Conservation (phyloP, 2,797 vertebrate species). For the Platyrinchus mystaceus region DNA sequence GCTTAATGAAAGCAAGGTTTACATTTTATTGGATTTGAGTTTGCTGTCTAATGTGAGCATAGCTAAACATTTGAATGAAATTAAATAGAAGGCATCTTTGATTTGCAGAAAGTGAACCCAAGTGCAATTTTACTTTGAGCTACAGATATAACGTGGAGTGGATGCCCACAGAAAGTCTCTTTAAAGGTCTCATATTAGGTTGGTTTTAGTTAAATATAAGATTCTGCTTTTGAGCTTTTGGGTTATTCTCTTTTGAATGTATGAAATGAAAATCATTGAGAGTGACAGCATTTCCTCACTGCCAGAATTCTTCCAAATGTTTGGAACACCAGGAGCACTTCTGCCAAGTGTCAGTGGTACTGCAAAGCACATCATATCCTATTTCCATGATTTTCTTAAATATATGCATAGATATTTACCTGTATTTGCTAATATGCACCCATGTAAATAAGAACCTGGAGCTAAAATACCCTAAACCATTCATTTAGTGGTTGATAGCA, state of each 20-base stretch:
- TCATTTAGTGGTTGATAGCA: neutral
- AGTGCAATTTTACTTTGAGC: conserved; percentile 22
- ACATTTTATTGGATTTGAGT: conserved; percentile 58
- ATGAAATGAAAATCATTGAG: neutral
- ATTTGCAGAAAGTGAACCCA: conserved; percentile 46
- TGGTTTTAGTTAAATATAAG: neutral
- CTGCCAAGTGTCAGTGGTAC: neutral
- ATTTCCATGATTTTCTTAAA: neutral
- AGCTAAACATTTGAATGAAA: conserved; percentile 47
- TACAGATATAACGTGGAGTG: neutral
- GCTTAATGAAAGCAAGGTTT: conserved; percentile 59
- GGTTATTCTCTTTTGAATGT: neutral
- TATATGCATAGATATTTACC: neutral
- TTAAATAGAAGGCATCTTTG: conserved; percentile 23
- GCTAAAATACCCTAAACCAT: neutral
- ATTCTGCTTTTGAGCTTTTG: neutral
- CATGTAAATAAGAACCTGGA: neutral
- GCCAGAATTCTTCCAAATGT: neutral
- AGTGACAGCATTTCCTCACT: neutral
- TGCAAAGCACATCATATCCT: neutral
- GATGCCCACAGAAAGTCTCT: neutral
- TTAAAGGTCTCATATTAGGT: neutral
- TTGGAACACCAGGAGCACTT: neutral
- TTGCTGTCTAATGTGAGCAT: conserved; percentile 47
- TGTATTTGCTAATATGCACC: neutral